A percentile compares a stretch with the other conserved stretches of the same genome.
phyloP scores from a whole-genome alignment of 92 coral and sea anemone species.

The Palythoa heliodiscus region DNA sequence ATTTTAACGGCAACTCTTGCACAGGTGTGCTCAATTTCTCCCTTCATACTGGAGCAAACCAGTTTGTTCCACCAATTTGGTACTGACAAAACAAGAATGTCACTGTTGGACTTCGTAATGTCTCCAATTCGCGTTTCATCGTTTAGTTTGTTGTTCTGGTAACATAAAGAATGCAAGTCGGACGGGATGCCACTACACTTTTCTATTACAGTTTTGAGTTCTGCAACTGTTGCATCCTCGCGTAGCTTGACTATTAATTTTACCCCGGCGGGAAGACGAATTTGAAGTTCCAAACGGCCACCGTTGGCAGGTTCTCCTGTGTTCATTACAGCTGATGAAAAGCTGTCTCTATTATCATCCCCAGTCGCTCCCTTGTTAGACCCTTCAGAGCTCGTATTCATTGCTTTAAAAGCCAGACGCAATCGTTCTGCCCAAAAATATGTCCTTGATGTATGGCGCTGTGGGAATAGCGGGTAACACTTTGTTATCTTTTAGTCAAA shows the following conservation, averaged over 20 bases:
- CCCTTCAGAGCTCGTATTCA: conserved; percentile 5
- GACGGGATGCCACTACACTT: conserved; percentile 54
- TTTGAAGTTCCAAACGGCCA: conserved; percentile 11
- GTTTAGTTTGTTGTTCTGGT: conserved; percentile 30
- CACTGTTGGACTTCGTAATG: conserved; percentile 10
- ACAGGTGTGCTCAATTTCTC: conserved; percentile 57
- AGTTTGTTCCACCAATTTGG: conserved; percentile 60
- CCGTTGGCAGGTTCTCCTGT: background rate
- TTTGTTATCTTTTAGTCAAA: background rate
- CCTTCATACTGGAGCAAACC: conserved; percentile 53
- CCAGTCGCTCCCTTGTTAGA: background rate
- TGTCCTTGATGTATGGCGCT: too few species aligned
- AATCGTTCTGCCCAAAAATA: too few species aligned
- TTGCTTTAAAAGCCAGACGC: background rate
- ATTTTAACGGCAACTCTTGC: conserved; percentile 56
- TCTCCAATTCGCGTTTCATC: conserved; percentile 56
- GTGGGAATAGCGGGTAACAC: background rate
- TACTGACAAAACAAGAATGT: conserved; percentile 40
- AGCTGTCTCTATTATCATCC: background rate
- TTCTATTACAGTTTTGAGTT: conserved; percentile 50
- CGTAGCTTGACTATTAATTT: conserved; percentile 6
- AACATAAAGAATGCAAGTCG: conserved; percentile 48
- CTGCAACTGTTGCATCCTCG: conserved; percentile 23
- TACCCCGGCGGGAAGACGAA: conserved; percentile 32
- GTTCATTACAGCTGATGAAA: background rate